A percentile compares a stretch with the other conserved stretches of the same genome.
Conservation (phyloP, 2,888 invertebrate genomes). For the Apamea sordens region DNA sequence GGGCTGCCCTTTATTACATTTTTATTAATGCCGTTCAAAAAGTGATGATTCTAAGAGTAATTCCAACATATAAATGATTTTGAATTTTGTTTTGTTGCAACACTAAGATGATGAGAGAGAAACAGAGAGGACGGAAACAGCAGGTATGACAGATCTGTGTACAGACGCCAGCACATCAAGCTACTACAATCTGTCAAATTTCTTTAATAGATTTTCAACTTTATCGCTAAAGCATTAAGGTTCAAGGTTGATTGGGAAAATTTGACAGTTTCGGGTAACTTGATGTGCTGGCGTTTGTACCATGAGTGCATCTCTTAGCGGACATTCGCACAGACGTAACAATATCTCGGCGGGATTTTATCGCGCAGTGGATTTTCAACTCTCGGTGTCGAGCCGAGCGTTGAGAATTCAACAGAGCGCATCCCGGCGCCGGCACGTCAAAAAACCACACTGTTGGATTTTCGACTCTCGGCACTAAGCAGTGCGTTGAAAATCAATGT, state of each 20-base stretch:
- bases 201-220: no score
- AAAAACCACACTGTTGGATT: not conserved
- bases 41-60: not conserved
- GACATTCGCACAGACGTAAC: not conserved
- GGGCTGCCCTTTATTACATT: not conserved
- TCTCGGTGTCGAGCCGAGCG: not conserved
- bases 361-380: not conserved
- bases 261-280: no score
- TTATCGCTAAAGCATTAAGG: no score
- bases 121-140: not conserved
- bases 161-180: no score
- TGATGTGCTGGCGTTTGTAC: no score
- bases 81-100: slow-evolving; percentile 22
- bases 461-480: not conserved
- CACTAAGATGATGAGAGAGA: slow-evolving; percentile 13
- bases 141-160: slow-evolving; percentile 16
- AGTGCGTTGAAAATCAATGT: not conserved
- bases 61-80: slow-evolving; percentile 1
- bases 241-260: no score
- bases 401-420: not conserved
- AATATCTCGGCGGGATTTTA: not conserved
- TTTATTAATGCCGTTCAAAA: not conserved
- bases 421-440: not conserved
- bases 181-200: no score
- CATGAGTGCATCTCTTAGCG: not conserved